Base-by-base conservation (phyloP, 2,888 invertebrate genomes). In the Heliconius ethilla region DNA sequence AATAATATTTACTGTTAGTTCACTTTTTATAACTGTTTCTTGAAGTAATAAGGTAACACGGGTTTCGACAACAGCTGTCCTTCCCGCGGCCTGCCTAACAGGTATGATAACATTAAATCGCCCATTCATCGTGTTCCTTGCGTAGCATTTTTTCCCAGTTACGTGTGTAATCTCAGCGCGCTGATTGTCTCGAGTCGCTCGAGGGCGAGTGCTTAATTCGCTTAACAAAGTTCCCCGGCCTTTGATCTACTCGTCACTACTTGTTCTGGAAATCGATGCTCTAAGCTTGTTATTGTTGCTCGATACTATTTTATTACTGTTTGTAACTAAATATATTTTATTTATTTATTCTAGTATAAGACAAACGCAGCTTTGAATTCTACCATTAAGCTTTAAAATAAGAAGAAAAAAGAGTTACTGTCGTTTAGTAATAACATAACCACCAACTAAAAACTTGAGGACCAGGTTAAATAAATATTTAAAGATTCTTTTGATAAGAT, bases 161-260 rank as follows among this genome's bases (percentile, higher is more conserved):
- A 77, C 76, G 75, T 77, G 63, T 79, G 79, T 79, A 79, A 79
- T 79, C 69, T 79, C 29, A 62, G 63, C 27, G 55, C 75, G 74
- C 77, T 75, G 75, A 75, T 77, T 70, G 76, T 79, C 79, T 77
- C 69, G 74, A 76, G 73, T 73, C 74, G 51, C 67, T 78, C 18
- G 76, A 37, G 55, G 69, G 59, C n/a, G 22, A 77, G 77, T 73
- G 55, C 62, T 63, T 70, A 76, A 76, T 76, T 37, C 51, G 55
- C 25, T 66, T 33, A 67, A 55, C 37, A 69, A 75, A 69, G 37
- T 75, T 69, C 27, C 59, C 18, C 59, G 62, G 37, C 75, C 75
- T 59, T 67, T 63, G 63, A 76, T 59, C 59, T 25, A 40, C 62
- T 45, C 25, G 59, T 33, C 33, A 40, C 67, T 27, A 63, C n/a